Conservation (phyloP, 2,888 invertebrate species). For the Caenorhabditis sp. region DNA sequence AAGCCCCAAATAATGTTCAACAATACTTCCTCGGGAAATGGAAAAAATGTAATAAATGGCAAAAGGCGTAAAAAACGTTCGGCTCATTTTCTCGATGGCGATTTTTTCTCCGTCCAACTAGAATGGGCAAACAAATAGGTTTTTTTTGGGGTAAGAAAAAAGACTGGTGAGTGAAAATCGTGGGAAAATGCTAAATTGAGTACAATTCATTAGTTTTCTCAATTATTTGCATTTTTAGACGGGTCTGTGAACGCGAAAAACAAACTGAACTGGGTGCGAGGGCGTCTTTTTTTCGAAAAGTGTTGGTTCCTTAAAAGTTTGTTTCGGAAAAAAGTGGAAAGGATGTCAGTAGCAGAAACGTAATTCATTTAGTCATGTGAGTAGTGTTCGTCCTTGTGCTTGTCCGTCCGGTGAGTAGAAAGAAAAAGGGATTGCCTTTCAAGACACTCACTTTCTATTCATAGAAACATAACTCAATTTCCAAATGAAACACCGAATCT, state of each 20-base stretch:
- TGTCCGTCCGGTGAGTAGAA: not conserved
- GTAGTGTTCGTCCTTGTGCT: not conserved
- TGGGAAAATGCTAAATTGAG: too few relatives aligned
- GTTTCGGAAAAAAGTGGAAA: not conserved
- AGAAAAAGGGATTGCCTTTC: too few relatives aligned
- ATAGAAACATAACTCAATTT: not conserved
- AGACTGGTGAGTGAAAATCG: too few relatives aligned
- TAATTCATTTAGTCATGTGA: constrained; percentile 1
- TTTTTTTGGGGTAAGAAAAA: not conserved
- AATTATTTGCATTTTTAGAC: too few relatives aligned
- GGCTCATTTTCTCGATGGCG: not conserved
- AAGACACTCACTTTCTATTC: not conserved
- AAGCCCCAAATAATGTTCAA: too few relatives aligned
- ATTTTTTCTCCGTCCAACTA: not conserved
- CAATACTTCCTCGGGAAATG: not conserved
- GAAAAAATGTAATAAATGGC: not conserved
- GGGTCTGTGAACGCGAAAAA: too few relatives aligned
- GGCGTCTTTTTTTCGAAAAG: too few relatives aligned
- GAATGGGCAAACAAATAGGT: not conserved
- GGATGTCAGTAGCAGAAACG: not conserved
- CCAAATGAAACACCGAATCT: too few relatives aligned
- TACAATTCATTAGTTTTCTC: too few relatives aligned
- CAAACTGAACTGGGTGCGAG: too few relatives aligned
- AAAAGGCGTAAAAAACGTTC: not conserved
- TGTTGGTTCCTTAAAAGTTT: not conserved